Base-by-base conservation (phyloP, 2,113 vertebrate genomes). In the Clupea harengus region DNA sequence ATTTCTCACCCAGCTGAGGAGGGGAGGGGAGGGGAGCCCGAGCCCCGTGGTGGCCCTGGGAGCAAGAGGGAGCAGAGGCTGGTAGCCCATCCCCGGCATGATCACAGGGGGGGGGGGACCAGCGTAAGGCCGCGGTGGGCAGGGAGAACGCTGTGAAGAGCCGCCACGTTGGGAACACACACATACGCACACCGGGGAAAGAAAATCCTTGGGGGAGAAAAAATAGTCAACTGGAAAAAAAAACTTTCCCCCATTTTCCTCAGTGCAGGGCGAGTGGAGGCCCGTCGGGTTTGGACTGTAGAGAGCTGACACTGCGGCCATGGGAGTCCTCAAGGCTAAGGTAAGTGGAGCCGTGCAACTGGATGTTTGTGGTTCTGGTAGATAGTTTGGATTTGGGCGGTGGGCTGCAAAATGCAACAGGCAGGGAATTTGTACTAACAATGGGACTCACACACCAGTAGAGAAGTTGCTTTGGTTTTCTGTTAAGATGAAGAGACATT, bases 1-100 rank as follows among this genome's bases (percentile, higher is more conserved):
- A 95, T 95, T 95, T 96, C 92, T 95, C 93, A 95, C 91, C 85
- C 78, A 85, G 90, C 75, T 92, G 93, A 91, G 89, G 91, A 89
- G 82, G 83, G 89, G 87, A 82, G 45, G 86, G 81, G 86, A 85
- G 52, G 57, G 85, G 28, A 47, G 54, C 54, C 81, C 44, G 83
- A 88, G 89, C 72, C 90, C 91, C 28, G 64, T 85, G 82, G 1
- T 22, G 67, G 88, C 90, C 88, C 88, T 88, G 89, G 87, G 93
- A 91, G 88, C 89, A 90, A 86, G 88, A 89, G 82, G 89, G 92
- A 87, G 72, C 72, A 90, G 90, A 72, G 39, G 45, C 44, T 84
- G 64, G 39, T 45, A 39, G 72, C 28, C 72, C 72, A 39, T 28
- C 72, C 25, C 72, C 13, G 28, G 72, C 0, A 28, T 39, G 72